Percentiles rank a stretch among this genome's conserved stretches.
Conservation (phyloP, 1,140 invertebrate species). For the Ceratina japonica region DNA sequence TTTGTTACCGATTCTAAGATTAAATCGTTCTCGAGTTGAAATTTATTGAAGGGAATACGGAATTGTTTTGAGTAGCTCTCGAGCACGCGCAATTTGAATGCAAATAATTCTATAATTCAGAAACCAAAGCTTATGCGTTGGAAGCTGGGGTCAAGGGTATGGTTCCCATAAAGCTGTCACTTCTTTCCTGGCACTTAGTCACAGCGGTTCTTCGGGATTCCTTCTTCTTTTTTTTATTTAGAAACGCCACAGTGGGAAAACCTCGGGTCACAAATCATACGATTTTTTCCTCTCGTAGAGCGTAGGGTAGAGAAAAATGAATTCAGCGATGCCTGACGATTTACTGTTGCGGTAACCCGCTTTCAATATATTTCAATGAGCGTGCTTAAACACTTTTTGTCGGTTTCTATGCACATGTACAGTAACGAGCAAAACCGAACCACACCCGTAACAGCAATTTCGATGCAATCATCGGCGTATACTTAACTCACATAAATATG, state of each 20-base stretch:
- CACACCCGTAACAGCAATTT: too few species aligned
- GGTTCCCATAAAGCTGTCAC: conserved; percentile 49
- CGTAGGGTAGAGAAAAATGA: conserved; percentile 16
- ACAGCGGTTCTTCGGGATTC: conserved; percentile 20
- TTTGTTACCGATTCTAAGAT: too few species aligned
- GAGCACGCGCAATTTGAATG: too few species aligned
- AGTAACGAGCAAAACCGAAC: neutral
- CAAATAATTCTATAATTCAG: neutral
- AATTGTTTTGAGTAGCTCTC: too few species aligned
- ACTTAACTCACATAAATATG: too few species aligned
- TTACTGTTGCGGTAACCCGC: conserved; percentile 3
- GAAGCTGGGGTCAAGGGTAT: conserved; percentile 42
- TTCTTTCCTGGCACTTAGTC: conserved; percentile 42
- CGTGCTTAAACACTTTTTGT: neutral
- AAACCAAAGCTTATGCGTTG: conserved; percentile 8
- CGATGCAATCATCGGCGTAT: too few species aligned
- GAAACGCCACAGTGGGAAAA: conserved; percentile 28
- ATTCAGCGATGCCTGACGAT: conserved; percentile 16
- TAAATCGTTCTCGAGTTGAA: too few species aligned
- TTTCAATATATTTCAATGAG: conserved; percentile 16
- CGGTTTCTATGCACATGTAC: neutral
- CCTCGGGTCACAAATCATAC: conserved; percentile 28
- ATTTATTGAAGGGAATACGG: too few species aligned
- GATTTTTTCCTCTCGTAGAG: conserved; percentile 12
- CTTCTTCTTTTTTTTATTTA: neutral